Conservation (phyloP, 2,888 invertebrate genomes). For the Tachina lurida region DNA sequence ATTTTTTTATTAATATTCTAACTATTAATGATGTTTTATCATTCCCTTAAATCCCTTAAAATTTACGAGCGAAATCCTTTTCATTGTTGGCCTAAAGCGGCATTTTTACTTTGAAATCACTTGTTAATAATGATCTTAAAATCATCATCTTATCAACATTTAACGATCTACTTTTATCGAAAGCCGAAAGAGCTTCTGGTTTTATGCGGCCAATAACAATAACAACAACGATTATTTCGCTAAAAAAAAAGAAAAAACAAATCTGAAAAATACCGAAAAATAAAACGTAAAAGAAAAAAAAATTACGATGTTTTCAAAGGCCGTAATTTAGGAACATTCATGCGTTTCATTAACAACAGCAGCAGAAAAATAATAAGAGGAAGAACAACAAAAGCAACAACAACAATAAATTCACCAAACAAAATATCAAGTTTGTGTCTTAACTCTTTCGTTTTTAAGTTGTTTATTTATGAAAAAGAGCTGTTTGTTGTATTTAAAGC, state of each 20-base stretch:
- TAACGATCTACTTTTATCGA: constrained; percentile 80
- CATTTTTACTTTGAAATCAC: constrained; percentile 74
- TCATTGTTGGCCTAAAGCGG: constrained; percentile 55
- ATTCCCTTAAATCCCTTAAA: constrained; percentile 60
- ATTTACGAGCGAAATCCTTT: constrained; percentile 66
- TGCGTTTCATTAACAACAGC: constrained; percentile 59
- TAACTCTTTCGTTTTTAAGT: constrained; percentile 65
- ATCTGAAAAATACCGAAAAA: constrained; percentile 28
- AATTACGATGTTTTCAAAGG: constrained; percentile 63
- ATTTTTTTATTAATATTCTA: constrained; percentile 12
- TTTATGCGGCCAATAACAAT: constrained; percentile 72
- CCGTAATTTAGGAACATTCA: constrained; percentile 66
- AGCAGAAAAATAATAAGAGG: not conserved
- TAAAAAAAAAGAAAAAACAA: constrained; percentile 36
- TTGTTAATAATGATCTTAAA: constrained; percentile 80
- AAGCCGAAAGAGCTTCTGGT: constrained; percentile 82
- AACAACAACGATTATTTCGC: constrained; percentile 64
- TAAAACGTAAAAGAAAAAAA: constrained; percentile 57
- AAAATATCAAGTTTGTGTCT: constrained; percentile 62
- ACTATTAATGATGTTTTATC: constrained; percentile 26
- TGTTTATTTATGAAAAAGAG: constrained; percentile 58
- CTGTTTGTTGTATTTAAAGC: constrained; percentile 14
- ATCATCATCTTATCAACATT: constrained; percentile 74
- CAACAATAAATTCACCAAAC: constrained; percentile 25
- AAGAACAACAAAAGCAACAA: constrained; percentile 9